Evolutionary conservation across 2,888 invertebrate genomes (phyloP).

Genomic region (Patella depressa): DNA sequence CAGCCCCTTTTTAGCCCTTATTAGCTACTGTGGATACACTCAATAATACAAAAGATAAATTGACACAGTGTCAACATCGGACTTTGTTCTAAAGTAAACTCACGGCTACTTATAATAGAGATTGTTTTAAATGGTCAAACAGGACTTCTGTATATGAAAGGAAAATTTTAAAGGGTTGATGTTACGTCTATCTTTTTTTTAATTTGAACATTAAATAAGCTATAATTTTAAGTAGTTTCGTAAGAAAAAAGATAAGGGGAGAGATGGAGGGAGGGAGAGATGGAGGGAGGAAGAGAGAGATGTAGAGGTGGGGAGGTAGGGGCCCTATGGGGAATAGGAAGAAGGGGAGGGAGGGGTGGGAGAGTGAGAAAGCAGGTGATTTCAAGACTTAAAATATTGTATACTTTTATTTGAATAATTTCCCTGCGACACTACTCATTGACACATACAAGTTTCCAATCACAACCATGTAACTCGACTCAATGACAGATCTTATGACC

Average conservation of each 20-base stretch:
- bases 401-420: neutral
- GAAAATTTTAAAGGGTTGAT: neutral
- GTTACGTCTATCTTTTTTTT: neutral
- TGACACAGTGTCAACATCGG: too few relatives aligned
- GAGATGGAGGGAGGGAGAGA: neutral
- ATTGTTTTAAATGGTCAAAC: neutral
- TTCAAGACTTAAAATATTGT: neutral
- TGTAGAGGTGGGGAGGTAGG: too few relatives aligned
- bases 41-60: too few relatives aligned
- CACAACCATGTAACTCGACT: neutral
- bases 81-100: too few relatives aligned
- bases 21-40: too few relatives aligned
- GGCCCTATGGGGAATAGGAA: neutral
- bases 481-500: too few relatives aligned
- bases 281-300: conserved; percentile 7
- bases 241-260: neutral
- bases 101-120: too few relatives aligned
- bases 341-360: too few relatives aligned
- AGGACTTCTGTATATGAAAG: neutral
- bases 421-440: neutral
- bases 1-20: too few relatives aligned
- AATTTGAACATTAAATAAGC: neutral
- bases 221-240: neutral
- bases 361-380: neutral
- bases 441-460: neutral